These are phyloP conservation scores for Thereva unica DNA, from an alignment of 2,888 invertebrate genomes.

Conservation along the genomic window DNA sequence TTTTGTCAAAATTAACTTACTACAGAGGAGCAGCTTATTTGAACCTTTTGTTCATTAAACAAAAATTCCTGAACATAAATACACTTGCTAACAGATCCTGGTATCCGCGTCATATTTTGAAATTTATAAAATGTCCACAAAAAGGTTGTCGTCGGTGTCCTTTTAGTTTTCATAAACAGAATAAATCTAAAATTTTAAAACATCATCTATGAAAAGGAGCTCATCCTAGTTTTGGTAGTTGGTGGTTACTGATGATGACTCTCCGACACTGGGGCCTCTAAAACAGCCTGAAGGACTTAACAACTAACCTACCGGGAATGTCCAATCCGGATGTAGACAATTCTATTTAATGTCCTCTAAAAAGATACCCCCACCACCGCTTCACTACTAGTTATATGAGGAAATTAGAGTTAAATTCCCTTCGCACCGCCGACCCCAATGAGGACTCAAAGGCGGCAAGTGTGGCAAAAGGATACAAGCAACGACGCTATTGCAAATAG, in stretches of 20 bases:
- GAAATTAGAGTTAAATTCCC: conserved; percentile 5
- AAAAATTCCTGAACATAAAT: conserved; percentile 26
- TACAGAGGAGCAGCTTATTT: conserved; percentile 14
- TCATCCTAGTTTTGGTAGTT: conserved; percentile 7
- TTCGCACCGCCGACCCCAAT: conserved; percentile 4
- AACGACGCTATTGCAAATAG: conserved; percentile 29
- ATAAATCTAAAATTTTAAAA: conserved; percentile 23
- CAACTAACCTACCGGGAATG: conserved; percentile 32
- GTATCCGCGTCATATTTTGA: conserved; percentile 21
- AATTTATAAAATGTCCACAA: conserved; percentile 11
- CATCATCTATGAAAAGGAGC: conserved; percentile 13
- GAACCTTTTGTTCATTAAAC: conserved; percentile 31
- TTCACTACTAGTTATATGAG: no score
- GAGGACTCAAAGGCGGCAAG: background rate
- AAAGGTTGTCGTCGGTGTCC: conserved; percentile 9
- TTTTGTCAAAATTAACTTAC: conserved; percentile 32
- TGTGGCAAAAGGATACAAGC: conserved; percentile 14
- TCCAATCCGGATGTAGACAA: conserved; percentile 30
- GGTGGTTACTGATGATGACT: conserved; percentile 26
- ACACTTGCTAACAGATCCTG: conserved; percentile 14
- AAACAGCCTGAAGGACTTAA: conserved; percentile 28
- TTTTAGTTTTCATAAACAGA: conserved; percentile 34
- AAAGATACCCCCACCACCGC: conserved; percentile 11
- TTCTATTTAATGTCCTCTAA: conserved; percentile 31
- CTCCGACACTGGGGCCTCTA: background rate